Evolutionary conservation across 2,888 invertebrate species (phyloP).

Genomic region (Nudaria mundana): DNA sequence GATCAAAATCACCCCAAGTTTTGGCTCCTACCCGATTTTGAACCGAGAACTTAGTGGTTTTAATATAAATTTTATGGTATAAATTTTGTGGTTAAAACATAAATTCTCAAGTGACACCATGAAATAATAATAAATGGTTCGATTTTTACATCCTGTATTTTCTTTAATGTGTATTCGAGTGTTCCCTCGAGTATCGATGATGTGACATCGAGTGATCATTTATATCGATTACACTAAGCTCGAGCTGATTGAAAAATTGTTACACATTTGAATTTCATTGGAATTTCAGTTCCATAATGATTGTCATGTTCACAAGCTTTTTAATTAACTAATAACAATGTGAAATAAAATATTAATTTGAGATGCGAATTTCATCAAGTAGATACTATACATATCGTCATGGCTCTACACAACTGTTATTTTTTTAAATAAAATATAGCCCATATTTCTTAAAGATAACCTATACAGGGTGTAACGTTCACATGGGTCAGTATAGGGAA

Average conservation of each 20-base stretch:
- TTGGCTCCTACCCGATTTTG: too few relatives aligned
- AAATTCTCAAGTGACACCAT: constrained; percentile 25
- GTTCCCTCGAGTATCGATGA: constrained; percentile 26
- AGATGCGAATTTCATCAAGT: too few relatives aligned
- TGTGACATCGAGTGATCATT: constrained; percentile 35
- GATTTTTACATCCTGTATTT: constrained; percentile 26
- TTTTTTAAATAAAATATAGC: too few relatives aligned
- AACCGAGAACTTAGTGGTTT: too few relatives aligned
- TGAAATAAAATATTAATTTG: background rate
- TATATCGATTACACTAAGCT: constrained; percentile 21
- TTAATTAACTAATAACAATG: background rate
- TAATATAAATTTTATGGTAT: too few relatives aligned
- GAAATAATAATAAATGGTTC: constrained; percentile 28
- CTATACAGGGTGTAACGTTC: too few relatives aligned
- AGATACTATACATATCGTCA: too few relatives aligned
- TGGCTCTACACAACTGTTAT: too few relatives aligned
- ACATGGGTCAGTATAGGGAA: too few relatives aligned
- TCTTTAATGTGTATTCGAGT: constrained; percentile 19
- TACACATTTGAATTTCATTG: constrained; percentile 16
- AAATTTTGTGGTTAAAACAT: too few relatives aligned
- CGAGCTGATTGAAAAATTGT: constrained; percentile 7
- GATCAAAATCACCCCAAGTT: too few relatives aligned
- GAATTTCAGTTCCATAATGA: constrained; percentile 21
- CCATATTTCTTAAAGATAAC: too few relatives aligned
- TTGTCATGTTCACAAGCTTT: constrained; percentile 8